Base-by-base conservation (phyloP, 2,888 invertebrate genomes). In the Chrysolina americana region DNA sequence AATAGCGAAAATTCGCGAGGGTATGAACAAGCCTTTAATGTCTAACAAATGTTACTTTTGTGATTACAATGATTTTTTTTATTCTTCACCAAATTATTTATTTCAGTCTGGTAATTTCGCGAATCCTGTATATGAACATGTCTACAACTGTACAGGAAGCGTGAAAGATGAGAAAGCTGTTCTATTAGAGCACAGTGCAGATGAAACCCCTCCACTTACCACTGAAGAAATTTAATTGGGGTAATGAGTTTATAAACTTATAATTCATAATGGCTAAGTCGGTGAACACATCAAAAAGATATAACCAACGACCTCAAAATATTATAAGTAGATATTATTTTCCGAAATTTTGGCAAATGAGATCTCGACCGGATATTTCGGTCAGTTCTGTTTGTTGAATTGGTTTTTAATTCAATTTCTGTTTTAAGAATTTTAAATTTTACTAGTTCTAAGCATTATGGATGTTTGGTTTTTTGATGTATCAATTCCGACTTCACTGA, bases 101-200 rank as follows among this genome's bases (percentile, higher is more conserved):
- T 83, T 85, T 80, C 82, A 88, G 87, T 91, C 92, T 78, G 93
- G 93, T 41, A 95, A 95, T 88, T 96, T 95, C 89, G 94, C 94
- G 21, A 96, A 96, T 89, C 96, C 96, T 0, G 94, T 96, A 63
- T 96, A 96, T 88, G 96, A 96, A 84, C 94, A 94, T 66, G 93
- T 95, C 90, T 95, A 94, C 88, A 90, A 88, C 78, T 86, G 87
- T 53, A 83, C 85, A 70, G 88, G 84, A 10, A 87, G 85, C 76
- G 88, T 85, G 15, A 88, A 86, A 17, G 89, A 86, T 8, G 91
- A 91, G 79, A 91, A 91, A 83, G 88, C 91, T 66, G 90, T 91
- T 74, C 90, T 90, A 4, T 83, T 91, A 73, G 83, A 91, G 70
- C 90, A 91, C 80, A 89, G 89, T 77, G 86, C 87, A 23, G 89